phyloP scores from a whole-genome alignment of 2,113 vertebrate species.

The Barnardius zonarius region DNA sequence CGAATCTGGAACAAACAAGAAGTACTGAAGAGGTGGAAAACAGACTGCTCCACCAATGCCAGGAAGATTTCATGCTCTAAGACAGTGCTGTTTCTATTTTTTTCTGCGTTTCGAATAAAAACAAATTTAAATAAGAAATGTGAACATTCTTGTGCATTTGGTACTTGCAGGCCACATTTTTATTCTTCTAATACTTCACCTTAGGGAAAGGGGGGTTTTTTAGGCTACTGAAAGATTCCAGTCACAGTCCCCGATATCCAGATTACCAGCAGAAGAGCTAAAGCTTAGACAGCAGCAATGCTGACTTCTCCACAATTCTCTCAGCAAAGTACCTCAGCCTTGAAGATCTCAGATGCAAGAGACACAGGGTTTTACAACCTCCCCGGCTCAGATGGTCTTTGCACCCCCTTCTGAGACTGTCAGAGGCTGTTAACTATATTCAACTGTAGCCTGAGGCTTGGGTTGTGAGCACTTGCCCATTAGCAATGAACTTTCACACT shows the following conservation, averaged over 20 bases:
- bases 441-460: not conserved
- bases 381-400: not conserved
- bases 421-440: not conserved
- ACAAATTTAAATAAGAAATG: not conserved
- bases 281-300: not conserved
- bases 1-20: slow-evolving; percentile 51
- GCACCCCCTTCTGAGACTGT: not conserved
- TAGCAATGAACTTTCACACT: not conserved
- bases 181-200: not conserved
- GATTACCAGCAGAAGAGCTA: not conserved
- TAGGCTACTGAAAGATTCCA: not conserved
- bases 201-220: not conserved
- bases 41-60: not conserved
- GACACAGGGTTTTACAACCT: not conserved
- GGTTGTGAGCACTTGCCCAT: not conserved
- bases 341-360: not conserved
- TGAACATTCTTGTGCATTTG: not conserved
- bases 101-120: not conserved
- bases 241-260: not conserved
- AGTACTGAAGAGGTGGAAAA: not conserved
- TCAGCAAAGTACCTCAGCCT: not conserved
- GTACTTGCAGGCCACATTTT: not conserved
- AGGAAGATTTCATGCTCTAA: slow-evolving; percentile 17
- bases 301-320: not conserved
- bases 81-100: not conserved